Evolutionary conservation across 2,113 vertebrate genomes (phyloP).

Genomic region (Arizona elegans): DNA sequence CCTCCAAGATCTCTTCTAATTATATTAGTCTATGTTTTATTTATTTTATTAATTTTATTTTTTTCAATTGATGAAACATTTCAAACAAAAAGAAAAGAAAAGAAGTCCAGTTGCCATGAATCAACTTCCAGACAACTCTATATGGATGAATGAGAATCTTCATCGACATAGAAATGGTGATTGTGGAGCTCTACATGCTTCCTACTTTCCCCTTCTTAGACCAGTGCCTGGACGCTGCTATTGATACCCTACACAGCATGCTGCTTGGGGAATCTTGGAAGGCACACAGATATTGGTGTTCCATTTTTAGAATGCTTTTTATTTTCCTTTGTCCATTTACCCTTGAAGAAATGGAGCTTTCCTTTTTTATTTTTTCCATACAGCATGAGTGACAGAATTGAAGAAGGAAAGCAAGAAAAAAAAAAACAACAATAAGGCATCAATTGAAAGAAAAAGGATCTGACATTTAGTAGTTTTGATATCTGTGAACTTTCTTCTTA

Average conservation of each 20-base stretch:
- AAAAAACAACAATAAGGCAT: neutral
- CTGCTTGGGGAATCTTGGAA: neutral
- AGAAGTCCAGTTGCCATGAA: too few relatives aligned
- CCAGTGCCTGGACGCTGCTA: neutral
- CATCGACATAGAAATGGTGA: neutral
- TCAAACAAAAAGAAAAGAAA: too few relatives aligned
- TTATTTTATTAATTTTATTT: too few relatives aligned
- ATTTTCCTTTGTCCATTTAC: neutral
- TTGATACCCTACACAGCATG: neutral
- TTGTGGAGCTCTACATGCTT: neutral
- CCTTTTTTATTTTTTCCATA: neutral
- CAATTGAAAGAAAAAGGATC: neutral
- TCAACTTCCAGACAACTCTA: too few relatives aligned
- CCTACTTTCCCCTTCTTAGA: neutral
- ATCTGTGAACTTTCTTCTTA: neutral
- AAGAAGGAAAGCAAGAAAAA: neutral
- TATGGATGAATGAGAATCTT: too few relatives aligned
- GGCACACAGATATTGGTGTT: neutral
- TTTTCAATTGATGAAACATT: too few relatives aligned
- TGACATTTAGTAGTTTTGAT: neutral
- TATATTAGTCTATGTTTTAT: too few relatives aligned
- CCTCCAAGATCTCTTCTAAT: neutral
- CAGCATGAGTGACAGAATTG: neutral
- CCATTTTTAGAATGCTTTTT: neutral
- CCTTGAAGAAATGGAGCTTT: neutral